Evolutionary conservation across 1,140 invertebrate genomes (phyloP).

Genomic region (Colletes gigas): DNA sequence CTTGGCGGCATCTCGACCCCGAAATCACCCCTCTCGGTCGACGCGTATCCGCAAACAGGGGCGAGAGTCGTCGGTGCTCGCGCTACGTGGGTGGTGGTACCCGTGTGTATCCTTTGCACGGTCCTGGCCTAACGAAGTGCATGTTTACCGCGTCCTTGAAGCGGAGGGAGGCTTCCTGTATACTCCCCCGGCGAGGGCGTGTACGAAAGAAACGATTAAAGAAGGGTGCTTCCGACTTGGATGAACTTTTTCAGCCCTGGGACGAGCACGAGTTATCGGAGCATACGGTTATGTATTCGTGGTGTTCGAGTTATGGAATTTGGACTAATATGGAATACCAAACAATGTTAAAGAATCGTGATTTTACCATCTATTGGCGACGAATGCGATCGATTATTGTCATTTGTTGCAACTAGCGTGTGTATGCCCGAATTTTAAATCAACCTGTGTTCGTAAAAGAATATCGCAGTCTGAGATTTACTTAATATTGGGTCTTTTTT

Average conservation of each 20-base stretch:
- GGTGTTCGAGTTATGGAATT: too few relatives aligned
- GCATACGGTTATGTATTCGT: too few relatives aligned
- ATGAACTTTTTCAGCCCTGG: background rate
- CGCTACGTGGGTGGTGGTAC: background rate
- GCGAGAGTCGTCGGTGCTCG: background rate
- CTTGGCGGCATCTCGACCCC: background rate
- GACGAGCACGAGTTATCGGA: background rate
- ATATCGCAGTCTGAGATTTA: too few relatives aligned
- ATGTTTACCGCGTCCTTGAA: background rate
- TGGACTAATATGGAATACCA: too few relatives aligned
- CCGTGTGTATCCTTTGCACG: background rate
- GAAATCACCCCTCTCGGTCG: background rate
- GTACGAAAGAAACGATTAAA: background rate
- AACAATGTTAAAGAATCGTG: too few relatives aligned
- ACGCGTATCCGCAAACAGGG: constrained; percentile 16
- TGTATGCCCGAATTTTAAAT: too few relatives aligned
- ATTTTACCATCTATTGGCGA: too few relatives aligned
- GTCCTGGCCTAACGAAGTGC: constrained; percentile 1
- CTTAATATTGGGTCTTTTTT: too few relatives aligned
- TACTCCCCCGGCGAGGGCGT: background rate
- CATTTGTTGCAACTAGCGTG: too few relatives aligned
- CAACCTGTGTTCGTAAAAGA: too few relatives aligned
- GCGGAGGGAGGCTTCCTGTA: background rate
- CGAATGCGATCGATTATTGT: too few relatives aligned
- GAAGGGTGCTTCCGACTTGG: too few relatives aligned